Base-by-base conservation (phyloP, 1,140 invertebrate species). In the Hypsibius dujardini region DNA sequence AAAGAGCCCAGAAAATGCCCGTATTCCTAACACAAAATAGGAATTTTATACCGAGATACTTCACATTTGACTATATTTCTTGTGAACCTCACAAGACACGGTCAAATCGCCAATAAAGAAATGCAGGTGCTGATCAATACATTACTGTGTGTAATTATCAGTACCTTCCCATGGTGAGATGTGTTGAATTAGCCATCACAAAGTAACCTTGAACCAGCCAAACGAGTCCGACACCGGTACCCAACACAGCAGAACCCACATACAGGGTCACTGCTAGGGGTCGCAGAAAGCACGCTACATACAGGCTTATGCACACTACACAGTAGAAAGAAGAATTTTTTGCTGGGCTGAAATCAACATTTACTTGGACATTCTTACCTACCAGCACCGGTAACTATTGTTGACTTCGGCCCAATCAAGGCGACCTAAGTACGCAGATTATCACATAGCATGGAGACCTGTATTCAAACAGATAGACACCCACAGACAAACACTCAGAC, bases 1-100 rank as follows among this genome's bases (percentile, higher is more conserved):
- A 82, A 77, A 96, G 85, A 0, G 92, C 92, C 93, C 93, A 96
- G 78, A 97, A 97, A 40, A 97, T 82, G 45, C 92, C 92, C 42
- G 90, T 91, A 79, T 97, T 95, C 75, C 92, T 84, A 28, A 28
- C 28, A 28, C 28, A 28, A 28, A 28, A 28, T 28, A 28, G 28
- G 28, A 28, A 28, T 28, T 28, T 28, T 28, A 28, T 28, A 28
- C 28, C 28, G 1, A 89, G 87, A 56, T 56, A 56, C 7, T 56
- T 56, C 50, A 56, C 50, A 56, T 56, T 12, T 56, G 7, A 56
- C 7, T 56, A 56, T 12, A 56, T 12, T 56, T 12, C 50, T 7
- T 56, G n/a, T 56, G 28, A 28, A 28, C 28, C 28, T 28, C 28
- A 28, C 28, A 28, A 28, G 28, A 28, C 28, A 28, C 28, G 28